Evolutionary conservation across 37 sponge, comb jelly and placozoan genomes (phyloP).

Genomic region (Chondrosia reniformis): DNA sequence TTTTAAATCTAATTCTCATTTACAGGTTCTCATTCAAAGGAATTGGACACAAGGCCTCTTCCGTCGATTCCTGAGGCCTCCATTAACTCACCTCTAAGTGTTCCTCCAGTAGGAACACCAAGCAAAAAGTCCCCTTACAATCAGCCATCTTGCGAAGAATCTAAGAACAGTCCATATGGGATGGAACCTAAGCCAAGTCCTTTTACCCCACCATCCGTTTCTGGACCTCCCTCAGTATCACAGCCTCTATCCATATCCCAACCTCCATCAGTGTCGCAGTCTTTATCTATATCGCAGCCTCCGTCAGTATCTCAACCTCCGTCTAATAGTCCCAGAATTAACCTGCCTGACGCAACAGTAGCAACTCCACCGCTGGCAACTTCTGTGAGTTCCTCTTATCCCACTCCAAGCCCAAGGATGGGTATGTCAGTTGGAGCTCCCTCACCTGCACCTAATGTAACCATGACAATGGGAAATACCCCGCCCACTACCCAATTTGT

Average conservation of each 20-base stretch:
- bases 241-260: conserved; percentile 9
- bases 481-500: no score
- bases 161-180: no score
- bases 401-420: background rate
- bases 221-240: background rate
- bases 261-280: background rate
- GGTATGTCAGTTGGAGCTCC: background rate
- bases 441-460: background rate
- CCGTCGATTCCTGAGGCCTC: conserved; percentile 2
- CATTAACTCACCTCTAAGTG: conserved; percentile 13
- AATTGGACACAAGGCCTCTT: background rate
- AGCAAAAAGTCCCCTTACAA: conserved; percentile 6
- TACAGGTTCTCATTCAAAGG: background rate
- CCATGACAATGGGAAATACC: background rate
- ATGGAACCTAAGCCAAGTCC: conserved; percentile 2
- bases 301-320: no score
- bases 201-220: background rate
- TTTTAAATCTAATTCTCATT: no score
- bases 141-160: background rate
- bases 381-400: background rate
- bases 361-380: background rate
- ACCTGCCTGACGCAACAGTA: background rate
- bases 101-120: background rate
- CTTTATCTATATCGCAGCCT: no score
- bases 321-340: no score